phyloP scores from a whole-genome alignment of 2,113 vertebrate species.

The Cryptomyrus ogoouensis region DNA sequence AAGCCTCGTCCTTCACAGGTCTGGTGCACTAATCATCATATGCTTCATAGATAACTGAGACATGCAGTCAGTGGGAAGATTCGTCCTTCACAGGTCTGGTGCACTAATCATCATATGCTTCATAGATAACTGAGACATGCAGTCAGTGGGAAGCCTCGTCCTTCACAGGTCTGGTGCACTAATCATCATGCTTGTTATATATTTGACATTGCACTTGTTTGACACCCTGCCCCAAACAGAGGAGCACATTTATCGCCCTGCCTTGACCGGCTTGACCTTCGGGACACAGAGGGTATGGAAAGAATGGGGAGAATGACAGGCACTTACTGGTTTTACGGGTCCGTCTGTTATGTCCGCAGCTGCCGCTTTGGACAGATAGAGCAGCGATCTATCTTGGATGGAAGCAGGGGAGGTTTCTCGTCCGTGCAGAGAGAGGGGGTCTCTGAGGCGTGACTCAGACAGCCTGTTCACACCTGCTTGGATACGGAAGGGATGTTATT shows the following conservation, averaged over 20 bases:
- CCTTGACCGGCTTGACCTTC: constrained; percentile 35
- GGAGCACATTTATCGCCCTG: not conserved
- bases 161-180: not conserved
- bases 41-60: no score
- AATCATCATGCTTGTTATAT: not conserved
- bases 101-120: not conserved
- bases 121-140: not conserved
- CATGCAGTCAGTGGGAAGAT: no score
- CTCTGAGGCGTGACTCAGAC: constrained; percentile 42
- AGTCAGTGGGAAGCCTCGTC: not conserved
- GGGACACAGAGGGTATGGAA: constrained; percentile 18
- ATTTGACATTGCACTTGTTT: constrained; percentile 20
- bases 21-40: no score
- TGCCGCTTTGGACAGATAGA: constrained; percentile 65
- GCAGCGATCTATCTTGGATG: constrained; percentile 67
- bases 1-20: no score
- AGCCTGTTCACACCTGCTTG: constrained; percentile 56
- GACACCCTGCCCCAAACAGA: not conserved
- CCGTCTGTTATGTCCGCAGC: constrained; percentile 50
- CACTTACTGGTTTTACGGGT: constrained; percentile 61
- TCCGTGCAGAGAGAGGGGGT: constrained; percentile 38
- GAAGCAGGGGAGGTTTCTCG: constrained; percentile 49
- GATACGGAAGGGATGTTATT: constrained; percentile 15
- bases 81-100: not conserved
- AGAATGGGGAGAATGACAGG: constrained; percentile 34